phyloP scores from a whole-genome alignment of 2,113 vertebrate species.

The Pogona vitticeps region DNA sequence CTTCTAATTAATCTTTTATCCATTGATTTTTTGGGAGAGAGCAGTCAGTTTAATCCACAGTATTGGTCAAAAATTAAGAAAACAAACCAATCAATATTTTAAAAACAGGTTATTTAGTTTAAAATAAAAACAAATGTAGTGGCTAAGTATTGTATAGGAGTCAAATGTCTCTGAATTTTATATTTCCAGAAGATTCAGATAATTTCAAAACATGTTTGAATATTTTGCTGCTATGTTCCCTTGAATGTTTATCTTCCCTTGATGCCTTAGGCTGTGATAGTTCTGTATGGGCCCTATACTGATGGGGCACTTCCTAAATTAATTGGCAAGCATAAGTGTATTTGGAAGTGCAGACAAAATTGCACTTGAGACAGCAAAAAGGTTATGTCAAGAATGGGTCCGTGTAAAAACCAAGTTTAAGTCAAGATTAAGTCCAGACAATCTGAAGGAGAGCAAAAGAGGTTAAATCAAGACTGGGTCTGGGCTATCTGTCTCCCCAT shows the following conservation, averaged over 20 bases:
- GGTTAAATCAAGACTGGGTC: too few species aligned
- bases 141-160: not conserved
- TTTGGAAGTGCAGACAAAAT: not conserved
- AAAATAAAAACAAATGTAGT: not conserved
- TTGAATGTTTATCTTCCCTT: not conserved
- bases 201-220: too few species aligned
- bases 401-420: too few species aligned
- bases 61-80: not conserved
- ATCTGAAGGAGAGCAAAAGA: too few species aligned
- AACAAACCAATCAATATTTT: not conserved
- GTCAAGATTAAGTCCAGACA: too few species aligned
- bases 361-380: not conserved
- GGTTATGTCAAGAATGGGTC: conserved; percentile 9
- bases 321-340: not conserved
- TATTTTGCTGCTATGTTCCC: too few species aligned
- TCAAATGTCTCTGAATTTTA: not conserved
- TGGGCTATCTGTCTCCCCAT: too few species aligned
- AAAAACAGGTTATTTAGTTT: not conserved
- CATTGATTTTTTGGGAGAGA: too few species aligned
- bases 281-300: not conserved
- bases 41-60: not conserved
- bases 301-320: not conserved
- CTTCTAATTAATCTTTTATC: too few species aligned
- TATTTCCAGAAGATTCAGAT: too few species aligned
- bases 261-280: not conserved